These are phyloP conservation scores for Anniella stebbinsi DNA, from an alignment of 2,797 vertebrate species.

Conservation along the genomic window DNA sequence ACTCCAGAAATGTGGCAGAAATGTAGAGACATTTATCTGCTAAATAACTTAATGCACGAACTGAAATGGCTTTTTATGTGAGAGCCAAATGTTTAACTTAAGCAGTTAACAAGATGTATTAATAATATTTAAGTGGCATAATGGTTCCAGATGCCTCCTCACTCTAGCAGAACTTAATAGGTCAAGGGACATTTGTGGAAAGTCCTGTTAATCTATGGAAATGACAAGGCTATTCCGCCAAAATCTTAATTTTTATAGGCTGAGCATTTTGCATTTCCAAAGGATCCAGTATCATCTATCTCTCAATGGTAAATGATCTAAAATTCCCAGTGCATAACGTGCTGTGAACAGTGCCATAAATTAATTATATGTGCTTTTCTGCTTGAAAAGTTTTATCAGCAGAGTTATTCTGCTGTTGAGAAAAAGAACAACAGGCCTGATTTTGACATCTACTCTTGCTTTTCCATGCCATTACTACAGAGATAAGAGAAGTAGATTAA, in stretches of 20 bases:
- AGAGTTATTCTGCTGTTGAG: slow-evolving; percentile 19
- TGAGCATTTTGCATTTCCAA: slow-evolving; percentile 30
- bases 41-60: slow-evolving; percentile 22
- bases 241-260: slow-evolving; percentile 22
- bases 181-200: slow-evolving; percentile 23
- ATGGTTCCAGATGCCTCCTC: slow-evolving; percentile 16
- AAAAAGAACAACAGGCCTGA: slow-evolving; percentile 9
- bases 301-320: slow-evolving; percentile 27
- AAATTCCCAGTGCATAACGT: slow-evolving; percentile 26
- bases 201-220: slow-evolving; percentile 14
- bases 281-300: slow-evolving; percentile 8
- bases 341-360: slow-evolving; percentile 26
- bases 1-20: slow-evolving; percentile 23
- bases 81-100: slow-evolving; percentile 23
- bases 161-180: slow-evolving; percentile 24
- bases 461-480: background rate
- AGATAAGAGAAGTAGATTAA: background rate
- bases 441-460: slow-evolving; percentile 2
- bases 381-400: slow-evolving; percentile 15
- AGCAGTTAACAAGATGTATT: slow-evolving; percentile 33
- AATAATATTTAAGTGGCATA: slow-evolving; percentile 34
- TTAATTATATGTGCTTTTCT: slow-evolving; percentile 39
- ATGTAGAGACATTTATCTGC: slow-evolving; percentile 19
- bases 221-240: background rate
- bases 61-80: slow-evolving; percentile 23